These are phyloP conservation scores for Tetrao urogallus DNA, from an alignment of 2,113 vertebrate species.

Conservation along the genomic window DNA sequence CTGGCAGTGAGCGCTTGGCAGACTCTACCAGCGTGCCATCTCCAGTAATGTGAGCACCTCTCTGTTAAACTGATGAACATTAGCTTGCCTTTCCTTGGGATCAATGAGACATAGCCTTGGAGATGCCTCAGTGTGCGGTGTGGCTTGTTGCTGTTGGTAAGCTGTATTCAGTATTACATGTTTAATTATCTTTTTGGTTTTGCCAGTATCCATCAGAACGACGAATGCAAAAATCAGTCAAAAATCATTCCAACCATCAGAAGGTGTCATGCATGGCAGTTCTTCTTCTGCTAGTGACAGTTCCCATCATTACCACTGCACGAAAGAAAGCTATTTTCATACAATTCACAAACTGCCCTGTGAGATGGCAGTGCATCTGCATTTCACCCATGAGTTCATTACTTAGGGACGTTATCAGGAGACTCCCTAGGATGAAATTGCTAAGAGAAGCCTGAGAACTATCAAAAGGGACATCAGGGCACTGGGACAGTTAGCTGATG, in stretches of 20 bases:
- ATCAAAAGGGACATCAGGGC: no score
- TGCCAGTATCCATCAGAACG: neutral
- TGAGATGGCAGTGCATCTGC: neutral
- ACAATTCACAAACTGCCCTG: conserved; percentile 40
- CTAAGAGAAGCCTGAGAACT: no score
- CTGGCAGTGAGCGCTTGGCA: no score
- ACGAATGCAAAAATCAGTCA: neutral
- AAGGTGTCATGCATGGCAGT: neutral
- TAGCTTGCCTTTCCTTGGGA: no score
- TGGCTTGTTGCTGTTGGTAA: neutral
- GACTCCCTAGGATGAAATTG: no score
- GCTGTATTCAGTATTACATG: accelerated
- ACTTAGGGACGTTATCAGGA: no score
- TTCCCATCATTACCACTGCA: neutral
- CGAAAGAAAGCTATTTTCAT: neutral
- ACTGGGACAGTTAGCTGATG: no score
- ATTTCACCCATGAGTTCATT: neutral
- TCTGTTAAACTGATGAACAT: no score
- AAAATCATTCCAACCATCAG: neutral
- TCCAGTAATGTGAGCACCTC: no score
- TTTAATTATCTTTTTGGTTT: neutral
- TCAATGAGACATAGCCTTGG: no score
- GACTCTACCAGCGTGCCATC: no score
- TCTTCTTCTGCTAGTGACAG: neutral
- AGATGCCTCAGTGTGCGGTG: neutral